Base-by-base conservation (phyloP, 2,888 invertebrate genomes). In the Cartodere bifasciata region DNA sequence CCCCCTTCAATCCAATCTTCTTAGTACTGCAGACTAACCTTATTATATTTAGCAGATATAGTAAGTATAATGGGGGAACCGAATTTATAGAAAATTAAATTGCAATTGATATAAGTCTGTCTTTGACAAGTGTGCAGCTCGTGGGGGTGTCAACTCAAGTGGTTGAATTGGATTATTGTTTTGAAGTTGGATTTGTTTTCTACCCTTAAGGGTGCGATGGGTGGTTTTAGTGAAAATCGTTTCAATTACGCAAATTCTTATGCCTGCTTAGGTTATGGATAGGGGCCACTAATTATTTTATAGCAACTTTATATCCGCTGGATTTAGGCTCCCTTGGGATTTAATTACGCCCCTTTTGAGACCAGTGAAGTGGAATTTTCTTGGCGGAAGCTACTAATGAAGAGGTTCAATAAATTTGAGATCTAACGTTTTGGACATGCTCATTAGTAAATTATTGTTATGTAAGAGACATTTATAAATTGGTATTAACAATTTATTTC, bases 191-290 rank as follows among this genome's bases (percentile, higher is more conserved):
- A 40, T 40, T 40, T 37, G 23, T 29, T 23, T 17, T 17, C 20
- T 6, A 17, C 31, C 28, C 31, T 30, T 17, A 23, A 32, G 34
- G 31, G 37, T 37, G 39, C 33, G 38, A 38, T 37, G 36, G 37
- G 38, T 41, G 42, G 38, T 39, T 37, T 36, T 31, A 29, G 34
- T 29, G 34, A 37, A 41, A 46, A 48, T 48, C 46, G 48, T 44
- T 44, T 44, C 46, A 47, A 47, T 47, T 45, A 45, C 46, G 38
- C 39, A 43, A 44, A 46, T 47, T 44, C 44, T 45, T 46, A 44
- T 46, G 48, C 48, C 45, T 42, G 44, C 46, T 47, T 45, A 41
- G 36, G 30, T 30, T 42, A 34, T 12, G 30, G 31, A 41, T 37
- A 40, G 35, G 43, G 48, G 47, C 42, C 37, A 42, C 38, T 47